Evolutionary conservation across 2,113 vertebrate genomes (phyloP).

Genomic region (Dryoscopus gambensis): DNA sequence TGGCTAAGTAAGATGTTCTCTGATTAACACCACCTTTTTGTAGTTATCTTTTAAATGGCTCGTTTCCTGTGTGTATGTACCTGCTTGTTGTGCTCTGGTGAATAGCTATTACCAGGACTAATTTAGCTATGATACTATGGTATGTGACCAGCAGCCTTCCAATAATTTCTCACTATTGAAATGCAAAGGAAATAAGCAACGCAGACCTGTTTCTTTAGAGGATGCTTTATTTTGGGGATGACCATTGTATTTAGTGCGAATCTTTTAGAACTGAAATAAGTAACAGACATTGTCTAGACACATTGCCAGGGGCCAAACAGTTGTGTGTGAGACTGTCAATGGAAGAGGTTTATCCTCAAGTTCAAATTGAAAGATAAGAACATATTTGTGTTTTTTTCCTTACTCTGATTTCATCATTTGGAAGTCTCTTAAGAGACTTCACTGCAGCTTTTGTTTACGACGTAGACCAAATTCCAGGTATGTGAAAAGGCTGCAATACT

Average conservation of each 20-base stretch:
- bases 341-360: constrained; percentile 16
- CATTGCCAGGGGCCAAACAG: constrained; percentile 50
- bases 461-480: background rate
- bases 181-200: background rate
- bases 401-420: constrained; percentile 42
- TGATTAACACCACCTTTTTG: background rate
- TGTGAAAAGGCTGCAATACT: background rate
- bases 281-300: constrained; percentile 57
- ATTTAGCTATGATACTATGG: background rate
- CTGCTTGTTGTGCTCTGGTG: background rate
- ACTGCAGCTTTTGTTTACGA: background rate
- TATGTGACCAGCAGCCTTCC: background rate
- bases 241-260: background rate
- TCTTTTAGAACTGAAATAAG: constrained; percentile 7
- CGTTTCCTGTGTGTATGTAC: background rate
- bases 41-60: background rate
- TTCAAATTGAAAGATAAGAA: constrained; percentile 50
- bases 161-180: background rate
- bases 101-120: background rate
- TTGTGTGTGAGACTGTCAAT: constrained; percentile 26
- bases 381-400: constrained; percentile 7
- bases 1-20: background rate
- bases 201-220: background rate
- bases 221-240: background rate
- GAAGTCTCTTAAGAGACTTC: constrained; percentile 9